Evolutionary conservation across 2,888 invertebrate genomes (phyloP).

Genomic region (Actias luna): DNA sequence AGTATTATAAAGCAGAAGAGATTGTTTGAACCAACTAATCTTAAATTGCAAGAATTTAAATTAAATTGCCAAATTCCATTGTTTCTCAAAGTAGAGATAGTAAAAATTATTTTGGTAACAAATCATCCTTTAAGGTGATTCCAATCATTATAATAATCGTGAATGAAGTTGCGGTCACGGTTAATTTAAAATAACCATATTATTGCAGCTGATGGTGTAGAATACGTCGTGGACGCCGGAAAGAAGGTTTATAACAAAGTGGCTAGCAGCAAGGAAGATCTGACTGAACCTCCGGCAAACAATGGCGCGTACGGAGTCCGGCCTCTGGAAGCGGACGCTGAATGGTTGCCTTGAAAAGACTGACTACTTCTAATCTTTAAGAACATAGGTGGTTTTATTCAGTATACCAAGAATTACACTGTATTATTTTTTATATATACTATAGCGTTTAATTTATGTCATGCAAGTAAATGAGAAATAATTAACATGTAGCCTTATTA

Average conservation of each 20-base stretch:
- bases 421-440: background rate
- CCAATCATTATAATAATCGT: too few species aligned
- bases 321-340: conserved; percentile 68
- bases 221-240: conserved; percentile 86
- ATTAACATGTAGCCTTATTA: too few species aligned
- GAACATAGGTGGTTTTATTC: background rate
- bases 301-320: conserved; percentile 26
- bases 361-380: background rate
- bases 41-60: too few species aligned
- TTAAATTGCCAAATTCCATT: too few species aligned
- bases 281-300: conserved; percentile 56
- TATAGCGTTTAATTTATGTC: background rate
- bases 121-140: too few species aligned
- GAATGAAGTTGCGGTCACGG: too few species aligned
- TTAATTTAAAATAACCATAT: background rate
- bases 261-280: conserved; percentile 68
- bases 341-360: conserved; percentile 78
- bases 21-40: too few species aligned
- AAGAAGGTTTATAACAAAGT: conserved; percentile 87
- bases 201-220: conserved; percentile 82
- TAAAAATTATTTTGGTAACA: too few species aligned
- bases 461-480: too few species aligned
- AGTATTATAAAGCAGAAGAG: too few species aligned
- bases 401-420: background rate
- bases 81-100: too few species aligned